These are phyloP conservation scores for Nephila pilipes DNA, from an alignment of 1,140 invertebrate genomes.

Conservation along the genomic window DNA sequence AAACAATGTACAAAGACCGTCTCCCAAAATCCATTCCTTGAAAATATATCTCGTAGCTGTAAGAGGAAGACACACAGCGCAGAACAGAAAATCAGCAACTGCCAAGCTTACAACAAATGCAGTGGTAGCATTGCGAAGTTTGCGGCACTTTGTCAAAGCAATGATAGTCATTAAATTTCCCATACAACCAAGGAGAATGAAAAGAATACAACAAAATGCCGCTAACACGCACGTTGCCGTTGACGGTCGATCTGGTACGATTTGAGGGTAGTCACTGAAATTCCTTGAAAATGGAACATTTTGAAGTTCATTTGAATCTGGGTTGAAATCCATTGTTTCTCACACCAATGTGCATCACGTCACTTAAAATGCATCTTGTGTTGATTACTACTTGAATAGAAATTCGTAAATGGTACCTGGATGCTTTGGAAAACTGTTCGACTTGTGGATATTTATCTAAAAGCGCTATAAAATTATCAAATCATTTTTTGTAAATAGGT, in stretches of 20 bases:
- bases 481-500: too few species aligned
- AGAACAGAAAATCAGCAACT: slow-evolving; percentile 92
- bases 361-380: not conserved
- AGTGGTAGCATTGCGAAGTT: slow-evolving; percentile 89
- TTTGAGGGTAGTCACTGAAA: not conserved
- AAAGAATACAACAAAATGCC: slow-evolving; percentile 69
- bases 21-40: slow-evolving; percentile 90
- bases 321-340: too few species aligned
- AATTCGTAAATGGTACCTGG: not conserved
- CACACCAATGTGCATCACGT: too few species aligned
- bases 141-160: slow-evolving; percentile 78
- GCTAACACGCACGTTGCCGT: slow-evolving; percentile 69
- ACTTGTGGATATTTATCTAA: too few species aligned
- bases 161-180: slow-evolving; percentile 78
- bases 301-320: not conserved
- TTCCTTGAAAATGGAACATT: not conserved
- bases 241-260: slow-evolving; percentile 68
- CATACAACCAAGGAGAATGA: slow-evolving; percentile 76
- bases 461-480: too few species aligned
- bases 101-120: slow-evolving; percentile 92
- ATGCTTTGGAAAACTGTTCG: not conserved
- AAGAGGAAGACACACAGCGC: slow-evolving; percentile 90
- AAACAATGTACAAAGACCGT: slow-evolving; percentile 89
- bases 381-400: not conserved
- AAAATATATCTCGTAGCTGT: slow-evolving; percentile 91